Evolutionary conservation across 2,113 vertebrate species (phyloP).

Genomic region (Hemiscyllium ocellatum): DNA sequence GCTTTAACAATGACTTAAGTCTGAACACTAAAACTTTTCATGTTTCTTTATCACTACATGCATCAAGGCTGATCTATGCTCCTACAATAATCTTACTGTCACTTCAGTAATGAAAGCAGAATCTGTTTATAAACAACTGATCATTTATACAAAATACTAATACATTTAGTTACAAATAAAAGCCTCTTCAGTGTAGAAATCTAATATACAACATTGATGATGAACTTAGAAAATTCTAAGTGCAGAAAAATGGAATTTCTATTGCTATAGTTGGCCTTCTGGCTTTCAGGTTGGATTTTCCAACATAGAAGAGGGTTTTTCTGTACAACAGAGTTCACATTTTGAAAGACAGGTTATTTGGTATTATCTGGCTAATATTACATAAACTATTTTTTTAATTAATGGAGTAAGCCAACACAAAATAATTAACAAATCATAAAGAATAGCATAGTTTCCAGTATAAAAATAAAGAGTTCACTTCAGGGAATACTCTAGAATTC

Average conservation of each 20-base stretch:
- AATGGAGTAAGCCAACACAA: neutral
- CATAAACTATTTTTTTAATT: neutral
- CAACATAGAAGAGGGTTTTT: neutral
- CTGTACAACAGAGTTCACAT: neutral
- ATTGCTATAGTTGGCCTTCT: neutral
- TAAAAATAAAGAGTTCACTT: slow-evolving; percentile 13
- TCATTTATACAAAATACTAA: neutral
- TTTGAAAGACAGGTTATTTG: neutral
- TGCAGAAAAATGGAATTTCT: neutral
- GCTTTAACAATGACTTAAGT: neutral
- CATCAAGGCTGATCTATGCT: neutral
- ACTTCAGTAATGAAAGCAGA: neutral
- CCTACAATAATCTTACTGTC: neutral
- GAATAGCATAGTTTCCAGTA: neutral
- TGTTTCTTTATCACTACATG: neutral
- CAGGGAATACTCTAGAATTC: neutral
- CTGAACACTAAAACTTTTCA: neutral
- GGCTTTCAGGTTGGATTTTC: neutral
- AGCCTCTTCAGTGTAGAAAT: neutral
- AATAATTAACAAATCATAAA: neutral
- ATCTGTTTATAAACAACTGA: neutral
- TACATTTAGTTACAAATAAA: slow-evolving; percentile 20
- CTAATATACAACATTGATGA: neutral
- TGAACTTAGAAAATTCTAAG: neutral
- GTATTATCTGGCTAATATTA: neutral